Percentiles rank a stretch among this genome's conserved stretches.
These are phyloP conservation scores for Stenodema calcarata DNA, from an alignment of 2,888 invertebrate genomes.

Conservation along the genomic window DNA sequence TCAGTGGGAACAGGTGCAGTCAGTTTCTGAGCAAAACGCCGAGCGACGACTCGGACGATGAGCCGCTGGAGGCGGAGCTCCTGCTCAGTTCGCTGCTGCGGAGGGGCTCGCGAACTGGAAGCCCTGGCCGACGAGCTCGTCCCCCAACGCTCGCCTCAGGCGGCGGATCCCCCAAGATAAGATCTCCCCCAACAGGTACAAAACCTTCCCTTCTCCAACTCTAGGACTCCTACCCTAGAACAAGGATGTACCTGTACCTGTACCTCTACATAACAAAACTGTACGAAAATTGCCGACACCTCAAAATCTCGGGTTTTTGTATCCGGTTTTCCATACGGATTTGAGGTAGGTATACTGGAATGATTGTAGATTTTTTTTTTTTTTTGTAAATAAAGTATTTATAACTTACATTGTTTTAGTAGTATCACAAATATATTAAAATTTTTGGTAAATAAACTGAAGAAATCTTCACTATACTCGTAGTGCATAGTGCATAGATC, in stretches of 20 bases:
- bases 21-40: slow-evolving; percentile 43
- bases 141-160: slow-evolving; percentile 4
- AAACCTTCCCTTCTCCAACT: background rate
- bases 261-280: background rate
- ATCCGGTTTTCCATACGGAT: background rate
- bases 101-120: slow-evolving; percentile 5
- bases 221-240: background rate
- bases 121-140: slow-evolving; percentile 13
- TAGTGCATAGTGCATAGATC: too few relatives aligned
- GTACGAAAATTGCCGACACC: background rate
- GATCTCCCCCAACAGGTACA: slow-evolving; percentile 30
- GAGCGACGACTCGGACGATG: slow-evolving; percentile 34
- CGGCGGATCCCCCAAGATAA: slow-evolving; percentile 34
- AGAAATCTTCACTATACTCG: too few relatives aligned
- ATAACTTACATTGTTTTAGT: background rate
- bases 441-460: too few relatives aligned
- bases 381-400: background rate
- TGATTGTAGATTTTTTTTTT: background rate
- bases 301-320: background rate
- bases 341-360: background rate
- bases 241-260: background rate
- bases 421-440: too few relatives aligned
- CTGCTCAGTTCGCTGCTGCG: slow-evolving; percentile 58
- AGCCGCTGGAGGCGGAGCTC: slow-evolving; percentile 55
- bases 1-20: slow-evolving; percentile 36